Base-by-base conservation (phyloP, 2,797 vertebrate species). In the Oreortyx pictus region DNA sequence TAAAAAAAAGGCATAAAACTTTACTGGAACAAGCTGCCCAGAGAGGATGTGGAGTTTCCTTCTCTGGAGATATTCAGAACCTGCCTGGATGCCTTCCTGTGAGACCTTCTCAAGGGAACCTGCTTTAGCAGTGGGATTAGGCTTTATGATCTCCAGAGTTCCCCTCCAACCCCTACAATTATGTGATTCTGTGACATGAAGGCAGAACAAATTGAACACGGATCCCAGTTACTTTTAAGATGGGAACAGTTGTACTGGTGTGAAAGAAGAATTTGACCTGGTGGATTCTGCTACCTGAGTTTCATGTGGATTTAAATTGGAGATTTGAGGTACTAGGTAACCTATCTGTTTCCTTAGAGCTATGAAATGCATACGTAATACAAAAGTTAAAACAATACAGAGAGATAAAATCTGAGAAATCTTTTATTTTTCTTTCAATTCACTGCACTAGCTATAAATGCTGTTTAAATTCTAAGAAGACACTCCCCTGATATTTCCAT, bases 1-100 rank as follows among this genome's bases (percentile, higher is more conserved):
- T 96, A 96, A 96, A 87, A 80, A 80, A 80, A 78, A 82, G 72
- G 24, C 39, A 62, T 89, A 94, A 90, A 92, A 89, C 64, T 89
- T 78, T 89, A 83, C 27, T 54, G 52, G 16, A 31, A 54, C 52
- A 54, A 18, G 52, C 27, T 54, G 52, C 52, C 27, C 52, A 31
- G 52, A 29, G 50, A 54, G 29, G 29, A 31, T 54, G 50, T 54
- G 50, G 16, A 54, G 50, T 54, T 54, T 54, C 52, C 52, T 54
- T 54, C 52, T 31, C 52, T 54, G 29, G 29, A 31, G 52, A 52
- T 29, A 29, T 31, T 52, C 50, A 54, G 31, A 54, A 54, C 52
- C 52, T 54, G 52, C 29, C 52, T 31, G 52, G 16, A 54, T 31
- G 52, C 52, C 27, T 54, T 54, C 52, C 29, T 54, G 52, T 54